Conservation (phyloP, 2,888 invertebrate genomes). For the Nyleta sp. region DNA sequence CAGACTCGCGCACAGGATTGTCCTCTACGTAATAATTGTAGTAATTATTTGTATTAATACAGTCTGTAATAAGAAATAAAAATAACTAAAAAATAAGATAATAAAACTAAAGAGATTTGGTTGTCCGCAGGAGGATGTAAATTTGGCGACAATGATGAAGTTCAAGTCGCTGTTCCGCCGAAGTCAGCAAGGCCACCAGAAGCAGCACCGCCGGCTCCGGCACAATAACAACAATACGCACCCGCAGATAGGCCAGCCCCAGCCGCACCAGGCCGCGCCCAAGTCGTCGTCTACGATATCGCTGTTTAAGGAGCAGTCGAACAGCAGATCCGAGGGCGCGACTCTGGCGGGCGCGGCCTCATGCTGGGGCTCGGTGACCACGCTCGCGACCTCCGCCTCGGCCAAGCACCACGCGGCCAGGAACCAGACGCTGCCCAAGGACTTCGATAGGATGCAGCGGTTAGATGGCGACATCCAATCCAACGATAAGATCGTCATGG, state of each 20-base stretch:
- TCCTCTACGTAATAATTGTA: too few species aligned
- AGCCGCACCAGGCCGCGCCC: constrained; percentile 76
- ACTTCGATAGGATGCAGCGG: constrained; percentile 84
- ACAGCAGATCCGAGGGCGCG: constrained; percentile 82
- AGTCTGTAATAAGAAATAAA: too few species aligned
- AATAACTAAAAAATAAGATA: neutral
- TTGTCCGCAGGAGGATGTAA: constrained; percentile 52
- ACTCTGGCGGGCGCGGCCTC: constrained; percentile 64
- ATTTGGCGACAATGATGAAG: constrained; percentile 90
- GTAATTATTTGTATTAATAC: constrained; percentile 1
- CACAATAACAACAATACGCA: constrained; percentile 82
- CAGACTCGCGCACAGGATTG: too few species aligned
- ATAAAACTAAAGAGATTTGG: neutral
- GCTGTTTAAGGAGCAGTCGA: constrained; percentile 86
- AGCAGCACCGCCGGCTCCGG: constrained; percentile 74
- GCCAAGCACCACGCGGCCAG: constrained; percentile 80
- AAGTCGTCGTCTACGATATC: constrained; percentile 85
- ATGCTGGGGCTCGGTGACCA: constrained; percentile 58
- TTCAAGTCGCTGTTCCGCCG: constrained; percentile 96
- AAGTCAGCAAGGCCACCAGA: constrained; percentile 85
- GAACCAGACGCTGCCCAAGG: constrained; percentile 69
- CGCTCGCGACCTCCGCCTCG: constrained; percentile 38
- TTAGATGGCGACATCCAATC: constrained; percentile 85
- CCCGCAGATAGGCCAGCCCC: constrained; percentile 20
- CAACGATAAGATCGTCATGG: constrained; percentile 84